phyloP scores from a whole-genome alignment of 2,888 invertebrate species.

The Phragmatobia fuliginosa region DNA sequence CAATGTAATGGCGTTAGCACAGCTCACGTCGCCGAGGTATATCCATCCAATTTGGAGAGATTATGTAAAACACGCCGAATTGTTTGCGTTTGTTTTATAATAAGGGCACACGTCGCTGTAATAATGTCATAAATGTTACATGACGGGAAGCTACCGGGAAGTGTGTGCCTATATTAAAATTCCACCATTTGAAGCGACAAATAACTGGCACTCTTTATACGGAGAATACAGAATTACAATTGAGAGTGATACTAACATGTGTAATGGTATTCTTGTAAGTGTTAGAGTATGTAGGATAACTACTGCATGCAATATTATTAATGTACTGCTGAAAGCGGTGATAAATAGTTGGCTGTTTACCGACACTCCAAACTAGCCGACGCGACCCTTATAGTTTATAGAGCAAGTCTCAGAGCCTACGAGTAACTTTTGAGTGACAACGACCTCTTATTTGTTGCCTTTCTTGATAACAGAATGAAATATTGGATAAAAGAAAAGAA shows the following conservation, averaged over 20 bases:
- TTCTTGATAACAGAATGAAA: neutral
- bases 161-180: conserved; percentile 74
- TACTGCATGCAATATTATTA: conserved; percentile 31
- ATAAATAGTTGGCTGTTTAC: conserved; percentile 30
- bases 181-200: conserved; percentile 65
- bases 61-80: conserved; percentile 74
- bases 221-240: conserved; percentile 57
- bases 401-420: conserved; percentile 15
- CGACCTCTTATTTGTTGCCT: conserved; percentile 32
- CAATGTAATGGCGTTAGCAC: conserved; percentile 38
- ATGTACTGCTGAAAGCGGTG: conserved; percentile 22
- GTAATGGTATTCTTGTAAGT: conserved; percentile 53
- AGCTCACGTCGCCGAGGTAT: conserved; percentile 50
- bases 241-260: conserved; percentile 37
- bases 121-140: conserved; percentile 78
- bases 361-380: conserved; percentile 33
- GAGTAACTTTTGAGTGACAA: conserved; percentile 37
- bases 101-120: conserved; percentile 66
- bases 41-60: conserved; percentile 73
- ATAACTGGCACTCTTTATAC: conserved; percentile 58
- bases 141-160: conserved; percentile 59
- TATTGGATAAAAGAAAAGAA: no score
- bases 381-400: conserved; percentile 49
- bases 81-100: conserved; percentile 73
- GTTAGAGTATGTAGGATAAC: conserved; percentile 15